Evolutionary conservation across 2,888 invertebrate species (phyloP).

Genomic region (Incurvaria masculella): DNA sequence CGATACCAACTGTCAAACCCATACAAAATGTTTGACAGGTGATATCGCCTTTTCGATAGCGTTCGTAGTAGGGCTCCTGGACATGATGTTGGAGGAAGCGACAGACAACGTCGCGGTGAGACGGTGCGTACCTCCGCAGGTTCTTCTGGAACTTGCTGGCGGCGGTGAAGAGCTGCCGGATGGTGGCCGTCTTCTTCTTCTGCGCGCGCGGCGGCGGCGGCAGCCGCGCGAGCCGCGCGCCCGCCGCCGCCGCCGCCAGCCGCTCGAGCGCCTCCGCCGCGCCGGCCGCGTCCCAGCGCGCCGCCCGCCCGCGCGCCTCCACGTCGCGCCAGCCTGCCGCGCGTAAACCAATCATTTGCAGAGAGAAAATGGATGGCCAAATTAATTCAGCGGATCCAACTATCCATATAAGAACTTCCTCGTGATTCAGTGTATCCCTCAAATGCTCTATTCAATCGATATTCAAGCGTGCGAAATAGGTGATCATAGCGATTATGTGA

Average conservation of each 20-base stretch:
- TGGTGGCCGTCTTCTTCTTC: conserved; percentile 83
- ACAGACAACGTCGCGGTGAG: too few species aligned
- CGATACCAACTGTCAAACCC: too few species aligned
- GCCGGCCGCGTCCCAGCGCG: conserved; percentile 60
- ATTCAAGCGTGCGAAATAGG: too few species aligned
- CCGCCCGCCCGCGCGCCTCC: conserved; percentile 60
- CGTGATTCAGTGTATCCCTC: too few species aligned
- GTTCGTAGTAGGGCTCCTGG: too few species aligned
- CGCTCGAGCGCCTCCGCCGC: conserved; percentile 68
- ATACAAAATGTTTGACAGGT: too few species aligned
- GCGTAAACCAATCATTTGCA: background rate
- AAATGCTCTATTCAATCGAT: too few species aligned
- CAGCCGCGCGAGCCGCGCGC: conserved; percentile 29
- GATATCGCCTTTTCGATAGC: too few species aligned
- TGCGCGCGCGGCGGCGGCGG: conserved; percentile 65
- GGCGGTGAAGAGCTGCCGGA: conserved; percentile 92
- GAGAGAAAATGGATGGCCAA: background rate
- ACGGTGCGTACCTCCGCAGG: conserved; percentile 68
- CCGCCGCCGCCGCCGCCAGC: conserved; percentile 61
- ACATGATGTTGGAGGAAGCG: too few species aligned
- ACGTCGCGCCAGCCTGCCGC: conserved; percentile 81
- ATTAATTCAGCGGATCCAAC: too few species aligned
- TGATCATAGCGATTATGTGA: too few species aligned
- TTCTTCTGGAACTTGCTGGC: conserved; percentile 97
- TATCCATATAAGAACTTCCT: too few species aligned